phyloP scores from a whole-genome alignment of 2,797 vertebrate species.

The Forpus xanthops region DNA sequence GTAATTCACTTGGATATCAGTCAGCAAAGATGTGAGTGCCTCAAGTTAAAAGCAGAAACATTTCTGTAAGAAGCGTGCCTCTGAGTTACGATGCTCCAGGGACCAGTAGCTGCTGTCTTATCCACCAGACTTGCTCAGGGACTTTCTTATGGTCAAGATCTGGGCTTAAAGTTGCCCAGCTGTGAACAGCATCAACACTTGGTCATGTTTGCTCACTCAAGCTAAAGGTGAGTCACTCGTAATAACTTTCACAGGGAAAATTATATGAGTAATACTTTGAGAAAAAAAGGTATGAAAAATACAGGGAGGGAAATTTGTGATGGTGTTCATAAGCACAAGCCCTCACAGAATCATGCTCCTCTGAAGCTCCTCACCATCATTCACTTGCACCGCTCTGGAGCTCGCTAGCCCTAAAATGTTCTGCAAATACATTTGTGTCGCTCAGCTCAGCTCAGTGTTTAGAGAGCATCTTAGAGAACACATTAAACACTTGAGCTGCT shows the following conservation, averaged over 20 bases:
- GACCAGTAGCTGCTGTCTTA: background rate
- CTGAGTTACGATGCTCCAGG: constrained; percentile 49
- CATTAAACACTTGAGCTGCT: constrained; percentile 63
- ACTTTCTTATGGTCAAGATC: constrained; percentile 60
- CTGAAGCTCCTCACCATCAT: background rate
- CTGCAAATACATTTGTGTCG: constrained; percentile 46
- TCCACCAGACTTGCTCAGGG: constrained; percentile 22
- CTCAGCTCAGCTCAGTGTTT: constrained; percentile 53
- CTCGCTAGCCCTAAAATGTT: constrained; percentile 33
- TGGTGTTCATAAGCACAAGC: background rate
- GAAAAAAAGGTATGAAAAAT: constrained; percentile 43
- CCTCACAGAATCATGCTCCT: background rate
- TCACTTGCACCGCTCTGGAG: background rate
- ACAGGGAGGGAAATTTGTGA: background rate
- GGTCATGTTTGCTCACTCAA: constrained; percentile 28
- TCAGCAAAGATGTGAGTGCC: background rate
- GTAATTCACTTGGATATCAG: background rate
- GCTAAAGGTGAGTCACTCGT: constrained; percentile 58
- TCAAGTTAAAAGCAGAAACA: constrained; percentile 28
- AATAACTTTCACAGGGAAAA: constrained; percentile 63
- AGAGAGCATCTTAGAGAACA: constrained; percentile 47
- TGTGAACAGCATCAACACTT: constrained; percentile 55
- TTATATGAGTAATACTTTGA: constrained; percentile 58
- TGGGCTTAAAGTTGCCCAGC: constrained; percentile 38
- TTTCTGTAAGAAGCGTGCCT: constrained; percentile 40